Evolutionary conservation across 2,888 invertebrate genomes (phyloP).

Genomic region (Caenorhabditis afra): DNA sequence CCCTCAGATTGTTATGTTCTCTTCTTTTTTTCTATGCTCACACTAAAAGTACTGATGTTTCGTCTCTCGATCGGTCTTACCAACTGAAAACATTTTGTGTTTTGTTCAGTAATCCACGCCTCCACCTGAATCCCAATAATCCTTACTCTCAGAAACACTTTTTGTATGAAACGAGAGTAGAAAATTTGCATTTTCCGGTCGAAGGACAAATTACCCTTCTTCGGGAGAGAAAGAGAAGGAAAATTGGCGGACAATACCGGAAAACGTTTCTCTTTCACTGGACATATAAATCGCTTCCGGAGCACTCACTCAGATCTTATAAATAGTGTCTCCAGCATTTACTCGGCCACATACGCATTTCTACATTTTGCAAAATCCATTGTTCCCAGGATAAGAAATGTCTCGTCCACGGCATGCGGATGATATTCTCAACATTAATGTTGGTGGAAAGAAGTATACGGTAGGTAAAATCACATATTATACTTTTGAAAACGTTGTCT

Average conservation of each 20-base stretch:
- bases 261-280: constrained; percentile 46
- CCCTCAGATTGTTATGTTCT: constrained; percentile 33
- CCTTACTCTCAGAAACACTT: not conserved
- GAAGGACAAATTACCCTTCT: constrained; percentile 26
- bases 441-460: constrained; percentile 80
- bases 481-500: not conserved
- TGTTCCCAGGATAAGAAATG: constrained; percentile 56
- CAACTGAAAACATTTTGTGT: no score
- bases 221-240: not conserved
- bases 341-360: not conserved
- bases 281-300: constrained; percentile 58
- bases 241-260: constrained; percentile 51
- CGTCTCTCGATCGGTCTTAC: no score
- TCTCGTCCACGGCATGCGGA: constrained; percentile 75
- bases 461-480: constrained; percentile 60
- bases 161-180: not conserved
- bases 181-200: constrained; percentile 42
- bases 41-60: constrained; percentile 1
- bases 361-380: not conserved
- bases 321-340: constrained; percentile 22
- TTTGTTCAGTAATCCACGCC: no score
- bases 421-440: constrained; percentile 80
- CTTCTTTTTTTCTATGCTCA: not conserved
- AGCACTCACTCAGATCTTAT: constrained; percentile 12
- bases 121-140: no score